Conservation (phyloP, 2,113 vertebrate species). For the Seriola dumerili region DNA sequence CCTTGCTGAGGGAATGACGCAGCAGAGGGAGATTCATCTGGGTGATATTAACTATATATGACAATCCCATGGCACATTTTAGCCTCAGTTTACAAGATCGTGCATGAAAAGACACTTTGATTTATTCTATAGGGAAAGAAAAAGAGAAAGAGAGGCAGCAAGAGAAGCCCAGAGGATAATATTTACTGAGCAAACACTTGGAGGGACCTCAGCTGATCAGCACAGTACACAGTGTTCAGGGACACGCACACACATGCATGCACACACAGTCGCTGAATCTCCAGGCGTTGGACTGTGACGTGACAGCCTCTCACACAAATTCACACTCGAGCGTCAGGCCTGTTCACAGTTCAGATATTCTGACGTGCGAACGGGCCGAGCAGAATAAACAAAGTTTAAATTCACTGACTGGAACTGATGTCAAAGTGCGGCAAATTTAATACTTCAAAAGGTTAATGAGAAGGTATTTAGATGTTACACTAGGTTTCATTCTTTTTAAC, state of each 20-base stretch:
- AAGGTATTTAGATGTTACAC: not conserved
- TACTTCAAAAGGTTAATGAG: not conserved
- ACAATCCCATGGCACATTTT: conserved; percentile 25
- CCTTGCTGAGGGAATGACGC: conserved; percentile 11
- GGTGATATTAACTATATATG: not conserved
- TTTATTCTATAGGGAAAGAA: conserved; percentile 19
- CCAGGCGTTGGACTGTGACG: conserved; percentile 33
- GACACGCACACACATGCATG: conserved; percentile 13
- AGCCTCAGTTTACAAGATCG: conserved; percentile 20
- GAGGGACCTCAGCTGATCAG: conserved; percentile 58
- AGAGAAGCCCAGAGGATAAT: conserved; percentile 51
- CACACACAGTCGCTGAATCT: conserved; percentile 17
- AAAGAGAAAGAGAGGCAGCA: not conserved
- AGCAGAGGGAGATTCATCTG: conserved; percentile 31
- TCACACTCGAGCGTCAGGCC: conserved; percentile 5
- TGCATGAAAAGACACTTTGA: conserved; percentile 12
- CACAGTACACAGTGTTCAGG: conserved; percentile 57
- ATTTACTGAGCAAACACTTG: conserved; percentile 69
- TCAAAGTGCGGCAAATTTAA: conserved; percentile 9
- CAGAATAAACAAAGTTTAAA: conserved; percentile 43
- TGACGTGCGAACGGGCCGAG: not conserved
- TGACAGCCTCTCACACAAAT: conserved; percentile 30
- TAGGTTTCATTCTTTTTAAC: conserved; percentile 13
- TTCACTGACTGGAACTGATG: not conserved
- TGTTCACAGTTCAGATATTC: conserved; percentile 39